Conservation (phyloP, 1,140 invertebrate genomes). For the Drosophila mayri region DNA sequence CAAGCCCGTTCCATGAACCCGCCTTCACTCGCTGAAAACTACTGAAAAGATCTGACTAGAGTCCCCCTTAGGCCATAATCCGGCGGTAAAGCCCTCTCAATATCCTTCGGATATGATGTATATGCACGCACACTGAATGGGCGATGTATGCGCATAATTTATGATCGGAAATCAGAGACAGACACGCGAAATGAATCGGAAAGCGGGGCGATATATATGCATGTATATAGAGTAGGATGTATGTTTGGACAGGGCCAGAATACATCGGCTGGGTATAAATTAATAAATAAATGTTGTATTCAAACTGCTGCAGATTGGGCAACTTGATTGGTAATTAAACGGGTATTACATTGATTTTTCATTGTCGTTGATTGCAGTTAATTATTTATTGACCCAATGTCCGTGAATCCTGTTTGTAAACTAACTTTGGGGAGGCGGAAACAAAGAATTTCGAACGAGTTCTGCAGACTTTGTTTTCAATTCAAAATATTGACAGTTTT, state of each 20-base stretch:
- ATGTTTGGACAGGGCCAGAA: slow-evolving; percentile 25
- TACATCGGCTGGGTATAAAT: slow-evolving; percentile 37
- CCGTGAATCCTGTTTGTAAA: slow-evolving; percentile 9
- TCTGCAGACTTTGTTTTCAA: background rate
- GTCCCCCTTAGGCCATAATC: slow-evolving; percentile 16
- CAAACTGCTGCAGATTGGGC: slow-evolving; percentile 44
- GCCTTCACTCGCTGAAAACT: background rate
- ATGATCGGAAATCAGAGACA: slow-evolving; percentile 43
- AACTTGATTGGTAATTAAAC: slow-evolving; percentile 45
- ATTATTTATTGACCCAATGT: slow-evolving; percentile 34
- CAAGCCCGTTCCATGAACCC: slow-evolving; percentile 17
- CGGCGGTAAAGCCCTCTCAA: slow-evolving; percentile 7
- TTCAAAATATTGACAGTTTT: background rate
- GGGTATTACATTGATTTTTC: slow-evolving; percentile 37
- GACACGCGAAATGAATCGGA: slow-evolving; percentile 46
- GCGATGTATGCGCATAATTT: slow-evolving; percentile 47
- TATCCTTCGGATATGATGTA: slow-evolving; percentile 22
- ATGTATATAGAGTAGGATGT: slow-evolving; percentile 21
- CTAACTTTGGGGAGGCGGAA: slow-evolving; percentile 1
- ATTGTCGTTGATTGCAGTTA: slow-evolving; percentile 32
- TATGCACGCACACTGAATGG: slow-evolving; percentile 11
- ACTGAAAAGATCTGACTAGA: slow-evolving; percentile 6
- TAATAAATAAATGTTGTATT: slow-evolving; percentile 57
- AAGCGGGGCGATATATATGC: slow-evolving; percentile 32
- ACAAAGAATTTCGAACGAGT: background rate